Percentiles rank a stretch among this genome's conserved stretches.
Conservation (phyloP, 2,888 invertebrate genomes). For the Lasioglossum malachurum region DNA sequence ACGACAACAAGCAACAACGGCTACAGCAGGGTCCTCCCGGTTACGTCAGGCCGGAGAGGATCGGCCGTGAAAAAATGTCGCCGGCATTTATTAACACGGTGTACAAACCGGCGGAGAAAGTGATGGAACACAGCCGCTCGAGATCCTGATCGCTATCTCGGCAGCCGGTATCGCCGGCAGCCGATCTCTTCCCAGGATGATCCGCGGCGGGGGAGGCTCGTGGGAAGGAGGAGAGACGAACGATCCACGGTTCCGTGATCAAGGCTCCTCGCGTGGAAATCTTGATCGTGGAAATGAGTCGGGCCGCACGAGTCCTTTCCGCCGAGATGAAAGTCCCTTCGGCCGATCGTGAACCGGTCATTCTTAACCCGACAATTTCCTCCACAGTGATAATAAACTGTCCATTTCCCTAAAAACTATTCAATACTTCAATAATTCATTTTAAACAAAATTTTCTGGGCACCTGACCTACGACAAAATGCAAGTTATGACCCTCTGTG, state of each 20-base stretch:
- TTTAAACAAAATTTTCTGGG: no score
- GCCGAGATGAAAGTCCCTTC: constrained; percentile 44
- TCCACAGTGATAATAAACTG: background rate
- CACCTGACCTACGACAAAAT: no score
- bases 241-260: constrained; percentile 59
- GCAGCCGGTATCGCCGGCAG: constrained; percentile 62
- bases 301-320: constrained; percentile 45
- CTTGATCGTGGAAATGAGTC: constrained; percentile 68
- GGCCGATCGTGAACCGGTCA: background rate
- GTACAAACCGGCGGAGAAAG: constrained; percentile 76
- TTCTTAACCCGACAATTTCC: background rate
- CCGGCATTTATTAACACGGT: constrained; percentile 55
- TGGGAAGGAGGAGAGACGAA: constrained; percentile 73
- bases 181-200: constrained; percentile 79
- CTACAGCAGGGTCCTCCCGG: constrained; percentile 3
- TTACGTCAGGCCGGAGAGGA: constrained; percentile 9
- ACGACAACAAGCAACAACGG: background rate
- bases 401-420: background rate
- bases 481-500: no score
- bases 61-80: constrained; percentile 32
- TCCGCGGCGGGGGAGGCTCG: constrained; percentile 71
- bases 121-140: constrained; percentile 77
- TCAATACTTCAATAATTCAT: no score
- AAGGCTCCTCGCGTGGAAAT: constrained; percentile 52
- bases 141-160: constrained; percentile 80